Evolutionary conservation across 2,797 vertebrate genomes (phyloP).

Genomic region (Zenarchopterus dispar): DNA sequence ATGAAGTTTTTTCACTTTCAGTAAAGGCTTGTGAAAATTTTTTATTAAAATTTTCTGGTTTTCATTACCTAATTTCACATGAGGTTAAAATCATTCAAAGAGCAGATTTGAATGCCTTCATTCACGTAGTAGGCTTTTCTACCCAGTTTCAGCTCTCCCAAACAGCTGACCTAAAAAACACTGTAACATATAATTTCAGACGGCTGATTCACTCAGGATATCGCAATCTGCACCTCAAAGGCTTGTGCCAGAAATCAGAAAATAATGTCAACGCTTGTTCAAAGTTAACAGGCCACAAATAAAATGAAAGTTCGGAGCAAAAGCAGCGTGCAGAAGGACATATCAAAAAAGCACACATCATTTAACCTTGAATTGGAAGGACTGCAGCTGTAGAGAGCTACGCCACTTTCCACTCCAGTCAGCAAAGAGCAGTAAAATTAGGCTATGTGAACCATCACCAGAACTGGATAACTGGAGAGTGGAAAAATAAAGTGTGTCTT

Average conservation of each 20-base stretch:
- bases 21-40: not conserved
- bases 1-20: constrained; percentile 13
- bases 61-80: not conserved
- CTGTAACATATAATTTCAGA: constrained; percentile 4
- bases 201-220: constrained; percentile 7
- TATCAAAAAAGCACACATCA: constrained; percentile 61
- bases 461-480: constrained; percentile 19
- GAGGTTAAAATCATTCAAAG: not conserved
- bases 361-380: constrained; percentile 69
- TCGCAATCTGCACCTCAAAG: constrained; percentile 11
- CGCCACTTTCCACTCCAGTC: constrained; percentile 54
- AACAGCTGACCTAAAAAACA: constrained; percentile 10
- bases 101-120: not conserved
- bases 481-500: constrained; percentile 20
- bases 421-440: constrained; percentile 58
- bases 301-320: constrained; percentile 46
- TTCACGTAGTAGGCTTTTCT: not conserved
- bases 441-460: constrained; percentile 37
- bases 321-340: constrained; percentile 38
- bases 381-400: constrained; percentile 42
- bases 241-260: constrained; percentile 17
- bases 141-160: not conserved
- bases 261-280: constrained; percentile 49
- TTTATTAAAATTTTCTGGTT: not conserved
- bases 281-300: constrained; percentile 59